phyloP scores from a whole-genome alignment of 2,797 vertebrate species.

The Adrianichthys oophorus region DNA sequence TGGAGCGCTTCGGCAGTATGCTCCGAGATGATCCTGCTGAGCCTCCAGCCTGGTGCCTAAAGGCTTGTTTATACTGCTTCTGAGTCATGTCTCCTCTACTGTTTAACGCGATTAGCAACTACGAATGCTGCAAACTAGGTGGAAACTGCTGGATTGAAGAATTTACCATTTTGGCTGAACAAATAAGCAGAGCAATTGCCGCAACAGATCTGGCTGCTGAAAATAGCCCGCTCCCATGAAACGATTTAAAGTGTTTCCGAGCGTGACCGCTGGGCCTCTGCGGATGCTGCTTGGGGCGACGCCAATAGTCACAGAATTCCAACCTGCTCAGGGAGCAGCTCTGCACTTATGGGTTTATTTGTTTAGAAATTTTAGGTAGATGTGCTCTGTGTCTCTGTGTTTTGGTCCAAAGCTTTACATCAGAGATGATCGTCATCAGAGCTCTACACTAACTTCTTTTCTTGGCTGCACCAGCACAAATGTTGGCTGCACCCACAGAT shows the following conservation, averaged over 20 bases:
- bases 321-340: constrained; percentile 45
- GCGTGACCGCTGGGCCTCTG: constrained; percentile 56
- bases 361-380: constrained; percentile 35
- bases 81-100: constrained; percentile 49
- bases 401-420: constrained; percentile 14
- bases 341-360: constrained; percentile 48
- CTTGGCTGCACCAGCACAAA: too few relatives aligned
- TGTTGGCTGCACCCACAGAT: too few relatives aligned
- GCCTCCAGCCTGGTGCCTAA: constrained; percentile 39
- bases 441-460: too few relatives aligned
- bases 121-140: constrained; percentile 46
- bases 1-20: constrained; percentile 36
- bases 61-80: constrained; percentile 53
- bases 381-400: constrained; percentile 21
- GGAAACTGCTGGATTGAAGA: constrained; percentile 19
- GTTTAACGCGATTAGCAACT: constrained; percentile 61
- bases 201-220: constrained; percentile 28
- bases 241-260: constrained; percentile 59
- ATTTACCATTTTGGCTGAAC: constrained; percentile 40
- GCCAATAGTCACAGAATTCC: constrained; percentile 51
- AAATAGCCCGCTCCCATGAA: constrained; percentile 35
- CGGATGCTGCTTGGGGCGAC: constrained; percentile 53
- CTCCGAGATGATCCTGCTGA: constrained; percentile 45
- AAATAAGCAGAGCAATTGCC: constrained; percentile 43
- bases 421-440: too few relatives aligned